These are phyloP conservation scores for Dysidea cf. avara DNA, from an alignment of 37 sponge, comb jelly and placozoan species.

Conservation along the genomic window DNA sequence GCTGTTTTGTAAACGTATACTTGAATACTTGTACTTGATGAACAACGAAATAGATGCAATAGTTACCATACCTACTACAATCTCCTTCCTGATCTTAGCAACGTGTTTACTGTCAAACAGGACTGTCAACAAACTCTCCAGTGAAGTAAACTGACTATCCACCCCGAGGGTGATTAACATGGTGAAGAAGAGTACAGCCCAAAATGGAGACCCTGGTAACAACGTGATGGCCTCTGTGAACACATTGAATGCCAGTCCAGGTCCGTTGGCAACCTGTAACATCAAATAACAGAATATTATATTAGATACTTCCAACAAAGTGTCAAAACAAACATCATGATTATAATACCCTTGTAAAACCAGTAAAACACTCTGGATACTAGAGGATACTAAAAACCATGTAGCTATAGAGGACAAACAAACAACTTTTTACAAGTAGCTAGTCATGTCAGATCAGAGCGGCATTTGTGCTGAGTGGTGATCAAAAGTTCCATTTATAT, in stretches of 20 bases:
- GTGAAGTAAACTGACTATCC: constrained; percentile 88
- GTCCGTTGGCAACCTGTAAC: constrained; percentile 73
- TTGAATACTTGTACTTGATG: neutral
- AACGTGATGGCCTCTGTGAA: constrained; percentile 77
- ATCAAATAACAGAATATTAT: neutral
- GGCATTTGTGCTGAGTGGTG: too few relatives aligned
- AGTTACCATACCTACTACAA: constrained; percentile 66
- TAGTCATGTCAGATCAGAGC: too few relatives aligned
- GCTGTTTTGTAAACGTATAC: too few relatives aligned
- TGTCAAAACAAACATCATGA: too few relatives aligned
- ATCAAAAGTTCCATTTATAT: too few relatives aligned
- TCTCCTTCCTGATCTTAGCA: constrained; percentile 68
- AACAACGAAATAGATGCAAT: too few relatives aligned
- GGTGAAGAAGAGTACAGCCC: constrained; percentile 94
- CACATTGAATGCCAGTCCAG: constrained; percentile 92
- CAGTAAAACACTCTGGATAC: too few relatives aligned
- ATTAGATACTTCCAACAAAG: neutral
- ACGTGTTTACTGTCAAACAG: constrained; percentile 60
- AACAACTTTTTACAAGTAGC: too few relatives aligned
- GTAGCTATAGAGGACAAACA: too few relatives aligned
- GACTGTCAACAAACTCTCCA: constrained; percentile 80
- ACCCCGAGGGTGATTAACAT: constrained; percentile 92
- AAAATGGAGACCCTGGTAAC: constrained; percentile 82
- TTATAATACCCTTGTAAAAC: too few relatives aligned
- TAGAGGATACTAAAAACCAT: too few relatives aligned